Evolutionary conservation across 2,797 vertebrate genomes (phyloP), one percentile per base, ranked within the genome.

Genomic region (Falco berigora): DNA sequence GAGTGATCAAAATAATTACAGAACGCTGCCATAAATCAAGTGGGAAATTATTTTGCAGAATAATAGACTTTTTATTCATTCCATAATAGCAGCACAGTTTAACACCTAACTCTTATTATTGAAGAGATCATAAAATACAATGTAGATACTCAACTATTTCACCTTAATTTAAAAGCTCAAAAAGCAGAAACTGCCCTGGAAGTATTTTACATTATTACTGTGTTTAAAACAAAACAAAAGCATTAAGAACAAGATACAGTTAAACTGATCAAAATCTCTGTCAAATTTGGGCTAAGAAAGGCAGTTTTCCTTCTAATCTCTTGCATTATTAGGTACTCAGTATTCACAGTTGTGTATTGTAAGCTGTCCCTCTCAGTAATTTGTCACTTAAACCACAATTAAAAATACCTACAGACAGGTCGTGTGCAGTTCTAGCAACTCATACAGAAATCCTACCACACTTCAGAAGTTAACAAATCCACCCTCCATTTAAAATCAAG

Each of bases 1-100:
- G 88, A 56, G 59, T 14, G 80, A 93, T 82, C 80, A 91, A 93
- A 95, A 92, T 94, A 94, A 94, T 89, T 92, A 92, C 74, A 79
- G 77, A 85, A 85, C 24, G 22, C 42, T 91, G 42, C 27, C 25
- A 50, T 69, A 93, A 92, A 87, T 91, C 59, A 83, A 36, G 44
- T 3, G 4, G 49, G 49, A 53, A 95, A 85, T 50, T 83, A 89
- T 62, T 93, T 10, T 66, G 47, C 30, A 64, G 71, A 94, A 87
- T 46, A 92, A 28, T 5, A 58, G 17, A 62, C 24, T 74, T 94
- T 71, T 85, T 58, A 73, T 69, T 86, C 18, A 38, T 71, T 92
- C 20, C 34, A 32, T 3, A 9, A 84, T 2, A 84, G 44, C 36
- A 84, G 62, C 9, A 42, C 21, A 72, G 40, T 73, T 68, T 78